These are phyloP conservation scores for Agelaius phoeniceus DNA, from an alignment of 2,113 vertebrate genomes.

Conservation along the genomic window DNA sequence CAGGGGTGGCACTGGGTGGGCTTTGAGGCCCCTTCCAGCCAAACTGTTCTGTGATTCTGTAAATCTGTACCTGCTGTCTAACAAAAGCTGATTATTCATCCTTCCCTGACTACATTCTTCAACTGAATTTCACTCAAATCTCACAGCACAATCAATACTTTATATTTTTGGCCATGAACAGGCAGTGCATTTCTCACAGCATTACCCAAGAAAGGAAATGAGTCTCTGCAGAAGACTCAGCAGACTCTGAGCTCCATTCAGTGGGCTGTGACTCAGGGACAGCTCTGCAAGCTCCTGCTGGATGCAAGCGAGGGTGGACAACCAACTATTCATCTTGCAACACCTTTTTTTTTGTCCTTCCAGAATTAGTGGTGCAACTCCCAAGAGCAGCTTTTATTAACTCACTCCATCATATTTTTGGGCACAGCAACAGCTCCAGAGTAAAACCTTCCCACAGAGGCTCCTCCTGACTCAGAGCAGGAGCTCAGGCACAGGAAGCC, in stretches of 20 bases:
- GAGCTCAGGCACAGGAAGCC: background rate
- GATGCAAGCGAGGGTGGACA: background rate
- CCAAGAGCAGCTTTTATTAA: background rate
- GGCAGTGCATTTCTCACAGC: background rate
- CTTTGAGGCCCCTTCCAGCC: background rate
- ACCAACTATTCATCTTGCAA: background rate
- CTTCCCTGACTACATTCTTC: background rate
- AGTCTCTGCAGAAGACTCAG: background rate
- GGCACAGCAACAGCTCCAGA: background rate
- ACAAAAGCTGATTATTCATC: background rate
- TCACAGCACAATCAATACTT: background rate
- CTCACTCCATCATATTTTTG: background rate
- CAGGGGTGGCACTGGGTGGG: background rate
- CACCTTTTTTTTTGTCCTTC: background rate
- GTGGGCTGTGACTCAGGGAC: background rate
- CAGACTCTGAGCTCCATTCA: background rate
- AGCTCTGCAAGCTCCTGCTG: background rate
- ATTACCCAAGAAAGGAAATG: background rate
- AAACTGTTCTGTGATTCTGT: background rate
- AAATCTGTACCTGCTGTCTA: background rate
- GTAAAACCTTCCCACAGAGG: background rate
- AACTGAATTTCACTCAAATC: background rate
- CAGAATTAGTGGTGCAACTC: background rate
- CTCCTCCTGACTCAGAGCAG: background rate
- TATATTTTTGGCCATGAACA: background rate